Conservation (phyloP, 2,797 vertebrate genomes). For the Gymnopithys bicolor region DNA sequence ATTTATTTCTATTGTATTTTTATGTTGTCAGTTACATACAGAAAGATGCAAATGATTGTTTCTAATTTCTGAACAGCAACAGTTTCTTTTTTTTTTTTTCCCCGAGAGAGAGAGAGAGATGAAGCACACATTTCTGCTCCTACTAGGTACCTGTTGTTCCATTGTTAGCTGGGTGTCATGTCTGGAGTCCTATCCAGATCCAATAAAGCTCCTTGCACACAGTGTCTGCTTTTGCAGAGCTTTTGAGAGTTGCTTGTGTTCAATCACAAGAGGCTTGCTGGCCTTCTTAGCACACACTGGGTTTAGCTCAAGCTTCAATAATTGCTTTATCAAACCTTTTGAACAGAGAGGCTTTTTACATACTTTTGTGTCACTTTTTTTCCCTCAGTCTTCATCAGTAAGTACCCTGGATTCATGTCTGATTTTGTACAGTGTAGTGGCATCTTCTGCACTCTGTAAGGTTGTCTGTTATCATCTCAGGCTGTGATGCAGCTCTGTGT, state of each 20-base stretch:
- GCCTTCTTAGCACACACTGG: neutral
- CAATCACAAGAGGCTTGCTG: neutral
- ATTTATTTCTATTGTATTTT: neutral
- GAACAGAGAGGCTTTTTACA: neutral
- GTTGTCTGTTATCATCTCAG: neutral
- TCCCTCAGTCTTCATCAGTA: accelerated
- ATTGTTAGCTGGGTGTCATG: accelerated
- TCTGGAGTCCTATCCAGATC: neutral
- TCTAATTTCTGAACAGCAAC: neutral
- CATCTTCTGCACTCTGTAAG: neutral
- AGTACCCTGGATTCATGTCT: neutral
- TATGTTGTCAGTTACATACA: neutral
- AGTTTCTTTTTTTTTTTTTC: neutral
- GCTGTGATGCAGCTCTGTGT: neutral
- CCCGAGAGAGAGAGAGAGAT: too few relatives aligned
- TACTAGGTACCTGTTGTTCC: neutral
- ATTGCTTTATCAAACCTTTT: neutral
- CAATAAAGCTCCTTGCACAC: neutral
- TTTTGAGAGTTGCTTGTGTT: neutral
- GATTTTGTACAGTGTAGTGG: neutral
- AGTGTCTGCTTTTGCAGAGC: neutral
- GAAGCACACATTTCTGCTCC: neutral
- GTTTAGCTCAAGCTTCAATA: neutral
- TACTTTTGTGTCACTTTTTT: neutral
- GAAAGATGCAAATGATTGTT: neutral